Conservation (phyloP, 2,113 vertebrate species). For the Podilymbus podiceps region DNA sequence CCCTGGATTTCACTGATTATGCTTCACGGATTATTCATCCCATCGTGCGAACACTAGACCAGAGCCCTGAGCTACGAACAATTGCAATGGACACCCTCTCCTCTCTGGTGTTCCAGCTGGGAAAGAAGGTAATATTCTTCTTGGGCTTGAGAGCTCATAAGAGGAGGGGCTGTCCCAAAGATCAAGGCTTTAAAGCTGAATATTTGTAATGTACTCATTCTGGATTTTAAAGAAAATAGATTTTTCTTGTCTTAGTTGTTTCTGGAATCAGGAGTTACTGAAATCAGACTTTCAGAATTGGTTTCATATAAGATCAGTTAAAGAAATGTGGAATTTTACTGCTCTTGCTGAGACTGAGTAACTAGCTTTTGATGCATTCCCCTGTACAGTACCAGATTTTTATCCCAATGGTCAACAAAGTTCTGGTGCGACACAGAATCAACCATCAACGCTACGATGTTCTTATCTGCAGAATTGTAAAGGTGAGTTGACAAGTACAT, state of each 20-base stretch:
- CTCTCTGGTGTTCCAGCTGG: conserved; percentile 94
- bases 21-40: conserved; percentile 97
- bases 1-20: conserved; percentile 97
- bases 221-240: not conserved
- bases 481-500: conserved; percentile 73
- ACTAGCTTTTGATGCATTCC: not conserved
- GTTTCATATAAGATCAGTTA: not conserved
- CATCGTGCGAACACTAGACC: conserved; percentile 90
- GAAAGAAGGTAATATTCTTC: conserved; percentile 87
- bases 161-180: not conserved
- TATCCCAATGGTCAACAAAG: conserved; percentile 99
- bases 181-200: not conserved
- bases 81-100: conserved; percentile 97
- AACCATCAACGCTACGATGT: conserved; percentile 96
- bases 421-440: conserved; percentile 92
- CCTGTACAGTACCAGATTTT: conserved; percentile 94
- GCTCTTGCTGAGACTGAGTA: not conserved
- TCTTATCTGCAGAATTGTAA: conserved; percentile 96
- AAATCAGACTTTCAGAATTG: not conserved
- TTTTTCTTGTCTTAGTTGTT: not conserved
- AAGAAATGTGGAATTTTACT: not conserved
- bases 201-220: not conserved
- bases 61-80: conserved; percentile 89
- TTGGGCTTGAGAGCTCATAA: not conserved
- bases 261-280: not conserved